Evolutionary conservation across 2,797 vertebrate species (phyloP).

Genomic region (Premnoplex brunnescens): DNA sequence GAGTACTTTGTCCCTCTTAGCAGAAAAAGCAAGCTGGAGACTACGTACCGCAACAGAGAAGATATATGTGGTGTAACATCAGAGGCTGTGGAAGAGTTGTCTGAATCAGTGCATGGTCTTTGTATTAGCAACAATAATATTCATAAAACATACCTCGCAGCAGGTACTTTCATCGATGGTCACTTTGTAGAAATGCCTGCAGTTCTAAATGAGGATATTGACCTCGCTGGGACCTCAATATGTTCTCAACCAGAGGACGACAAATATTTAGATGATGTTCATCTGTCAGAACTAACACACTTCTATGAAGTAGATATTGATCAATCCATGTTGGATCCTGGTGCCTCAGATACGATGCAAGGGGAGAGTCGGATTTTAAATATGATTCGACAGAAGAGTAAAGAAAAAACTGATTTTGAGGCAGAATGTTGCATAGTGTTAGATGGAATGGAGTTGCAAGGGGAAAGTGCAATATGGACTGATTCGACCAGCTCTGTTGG

Average conservation of each 20-base stretch:
- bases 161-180: conserved; percentile 96
- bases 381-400: conserved; percentile 98
- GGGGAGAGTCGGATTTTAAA: conserved; percentile 98
- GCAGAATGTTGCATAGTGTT: conserved; percentile 98
- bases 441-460: conserved; percentile 95
- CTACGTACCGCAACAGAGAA: conserved; percentile 89
- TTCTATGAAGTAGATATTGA: conserved; percentile 99
- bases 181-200: conserved; percentile 97
- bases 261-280: conserved; percentile 96
- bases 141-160: conserved; percentile 93
- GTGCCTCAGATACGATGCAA: conserved; percentile 98
- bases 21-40: conserved; percentile 96
- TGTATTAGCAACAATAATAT: conserved; percentile 87
- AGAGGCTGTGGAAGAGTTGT: conserved; percentile 83
- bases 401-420: conserved; percentile 92
- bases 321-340: conserved; percentile 99
- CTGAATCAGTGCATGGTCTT: conserved; percentile 90
- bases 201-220: conserved; percentile 86
- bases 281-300: conserved; percentile 98
- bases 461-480: conserved; percentile 99
- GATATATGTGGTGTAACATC: conserved; percentile 80
- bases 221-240: conserved; percentile 89
- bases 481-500: conserved; percentile 88
- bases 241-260: conserved; percentile 94
- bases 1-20: conserved; percentile 95